phyloP scores from a whole-genome alignment of 2,113 vertebrate genomes.

The Neolamprologus modestus region DNA sequence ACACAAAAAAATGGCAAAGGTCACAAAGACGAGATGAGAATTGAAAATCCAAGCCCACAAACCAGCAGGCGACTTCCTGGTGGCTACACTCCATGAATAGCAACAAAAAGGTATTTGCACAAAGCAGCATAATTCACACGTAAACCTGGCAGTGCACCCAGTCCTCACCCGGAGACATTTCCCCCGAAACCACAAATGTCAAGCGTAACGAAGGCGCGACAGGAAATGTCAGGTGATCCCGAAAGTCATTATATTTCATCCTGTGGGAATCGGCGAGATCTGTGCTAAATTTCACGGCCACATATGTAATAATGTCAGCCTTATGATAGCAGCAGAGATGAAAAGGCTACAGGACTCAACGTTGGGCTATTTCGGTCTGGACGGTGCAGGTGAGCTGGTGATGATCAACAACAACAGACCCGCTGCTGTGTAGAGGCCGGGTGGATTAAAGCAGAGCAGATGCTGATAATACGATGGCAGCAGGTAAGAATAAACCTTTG shows the following conservation, averaged over 20 bases:
- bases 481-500: not conserved
- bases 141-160: not conserved
- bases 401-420: not conserved
- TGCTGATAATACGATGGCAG: not conserved
- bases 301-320: not conserved
- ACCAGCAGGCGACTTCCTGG: not conserved
- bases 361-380: accelerated
- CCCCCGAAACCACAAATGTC: not conserved
- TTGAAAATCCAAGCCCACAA: not conserved
- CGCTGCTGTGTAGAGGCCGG: not conserved
- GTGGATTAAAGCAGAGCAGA: not conserved
- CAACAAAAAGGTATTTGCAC: not conserved
- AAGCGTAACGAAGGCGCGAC: not conserved
- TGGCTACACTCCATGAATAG: not conserved
- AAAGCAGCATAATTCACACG: not conserved
- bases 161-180: not conserved
- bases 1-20: not conserved
- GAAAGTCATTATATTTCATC: not conserved
- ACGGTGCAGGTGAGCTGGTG: accelerated
- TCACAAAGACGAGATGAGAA: not conserved
- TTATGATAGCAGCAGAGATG: not conserved
- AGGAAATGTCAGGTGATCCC: not conserved
- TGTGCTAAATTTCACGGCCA: not conserved
- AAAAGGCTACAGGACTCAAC: not conserved
- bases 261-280: not conserved